Conservation (phyloP, 2,888 invertebrate species). For the Eumacrocentrus americanus region DNA sequence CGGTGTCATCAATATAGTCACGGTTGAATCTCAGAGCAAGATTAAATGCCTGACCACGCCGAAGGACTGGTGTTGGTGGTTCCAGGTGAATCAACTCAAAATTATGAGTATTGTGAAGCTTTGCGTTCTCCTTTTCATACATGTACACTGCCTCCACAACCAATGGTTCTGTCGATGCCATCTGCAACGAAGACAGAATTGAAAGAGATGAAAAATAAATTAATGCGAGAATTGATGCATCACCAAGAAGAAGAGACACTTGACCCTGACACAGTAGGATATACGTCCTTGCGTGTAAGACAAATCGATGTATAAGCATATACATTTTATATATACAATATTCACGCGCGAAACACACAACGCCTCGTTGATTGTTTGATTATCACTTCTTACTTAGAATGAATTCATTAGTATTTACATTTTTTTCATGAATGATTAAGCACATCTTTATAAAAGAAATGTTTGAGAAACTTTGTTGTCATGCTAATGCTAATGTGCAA, state of each 20-base stretch:
- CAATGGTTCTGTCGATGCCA: slow-evolving; percentile 61
- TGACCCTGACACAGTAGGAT: slow-evolving; percentile 17
- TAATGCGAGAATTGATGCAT: too few relatives aligned
- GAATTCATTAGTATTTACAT: not conserved
- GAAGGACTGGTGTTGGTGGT: slow-evolving; percentile 70
- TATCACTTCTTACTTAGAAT: too few relatives aligned
- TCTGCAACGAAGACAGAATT: slow-evolving; percentile 32
- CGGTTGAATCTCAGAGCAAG: slow-evolving; percentile 72
- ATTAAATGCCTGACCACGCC: slow-evolving; percentile 76
- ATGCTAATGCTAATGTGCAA: too few relatives aligned
- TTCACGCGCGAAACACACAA: not conserved
- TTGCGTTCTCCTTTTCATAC: slow-evolving; percentile 74
- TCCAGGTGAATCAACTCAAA: slow-evolving; percentile 74
- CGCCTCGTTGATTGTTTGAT: not conserved
- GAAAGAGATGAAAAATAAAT: too few relatives aligned
- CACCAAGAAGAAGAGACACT: too few relatives aligned
- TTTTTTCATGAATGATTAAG: too few relatives aligned
- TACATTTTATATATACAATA: not conserved
- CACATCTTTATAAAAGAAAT: too few relatives aligned
- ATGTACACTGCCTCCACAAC: slow-evolving; percentile 69
- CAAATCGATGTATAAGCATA: not conserved
- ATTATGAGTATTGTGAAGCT: slow-evolving; percentile 71
- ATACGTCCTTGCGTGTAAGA: slow-evolving; percentile 11
- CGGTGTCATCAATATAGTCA: slow-evolving; percentile 67
- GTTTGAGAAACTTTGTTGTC: too few relatives aligned